Percentiles rank a stretch among this genome's conserved stretches.
phyloP scores from a whole-genome alignment of 2,113 vertebrate species.

The Rhabdornis inornatus region DNA sequence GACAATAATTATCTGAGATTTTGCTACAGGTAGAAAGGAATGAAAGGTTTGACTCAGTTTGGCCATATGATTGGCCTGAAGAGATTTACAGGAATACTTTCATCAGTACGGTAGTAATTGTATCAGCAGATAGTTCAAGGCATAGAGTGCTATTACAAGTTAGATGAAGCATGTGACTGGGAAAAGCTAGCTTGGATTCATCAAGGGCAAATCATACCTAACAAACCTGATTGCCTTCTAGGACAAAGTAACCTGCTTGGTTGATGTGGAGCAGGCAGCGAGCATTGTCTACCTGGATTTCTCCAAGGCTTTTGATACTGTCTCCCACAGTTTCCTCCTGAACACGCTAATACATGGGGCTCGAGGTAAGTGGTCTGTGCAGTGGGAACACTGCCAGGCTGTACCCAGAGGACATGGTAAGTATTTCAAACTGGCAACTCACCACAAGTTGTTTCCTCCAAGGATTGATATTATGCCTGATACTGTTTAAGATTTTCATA shows the following conservation, averaged over 20 bases:
- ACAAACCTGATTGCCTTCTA: background rate
- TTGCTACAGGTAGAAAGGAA: background rate
- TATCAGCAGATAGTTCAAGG: background rate
- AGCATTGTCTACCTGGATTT: background rate
- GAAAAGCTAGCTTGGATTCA: background rate
- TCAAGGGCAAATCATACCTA: background rate
- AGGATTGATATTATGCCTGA: fast-evolving
- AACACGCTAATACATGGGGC: too few relatives aligned
- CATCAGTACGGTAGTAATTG: background rate
- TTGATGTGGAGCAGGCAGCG: background rate
- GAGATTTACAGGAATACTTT: background rate
- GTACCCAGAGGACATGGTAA: background rate
- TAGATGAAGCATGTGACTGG: background rate
- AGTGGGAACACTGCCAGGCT: background rate
- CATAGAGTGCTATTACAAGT: background rate
- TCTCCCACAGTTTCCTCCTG: too few relatives aligned
- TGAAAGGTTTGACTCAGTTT: slow-evolving; percentile 7
- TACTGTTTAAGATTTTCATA: background rate
- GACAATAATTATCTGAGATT: background rate
- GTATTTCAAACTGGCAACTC: background rate
- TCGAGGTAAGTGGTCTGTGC: background rate
- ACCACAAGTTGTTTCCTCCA: background rate
- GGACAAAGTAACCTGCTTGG: background rate
- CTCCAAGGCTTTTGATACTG: background rate
- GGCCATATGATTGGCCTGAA: background rate